phyloP scores from a whole-genome alignment of 2,113 vertebrate species.

The Phalacrocorax brasilianus region DNA sequence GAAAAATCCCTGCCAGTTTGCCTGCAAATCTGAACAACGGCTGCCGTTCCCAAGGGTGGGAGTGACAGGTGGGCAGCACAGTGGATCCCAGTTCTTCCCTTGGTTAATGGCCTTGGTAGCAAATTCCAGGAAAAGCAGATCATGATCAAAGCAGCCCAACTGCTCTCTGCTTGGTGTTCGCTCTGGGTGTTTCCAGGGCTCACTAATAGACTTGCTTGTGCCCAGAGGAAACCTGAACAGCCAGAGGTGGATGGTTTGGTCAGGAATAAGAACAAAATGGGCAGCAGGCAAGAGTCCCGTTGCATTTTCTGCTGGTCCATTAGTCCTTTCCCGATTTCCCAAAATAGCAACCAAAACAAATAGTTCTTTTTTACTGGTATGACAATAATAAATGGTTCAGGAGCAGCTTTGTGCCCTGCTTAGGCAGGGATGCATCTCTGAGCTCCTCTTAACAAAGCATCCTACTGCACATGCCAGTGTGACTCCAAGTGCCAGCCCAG shows the following conservation, averaged over 20 bases:
- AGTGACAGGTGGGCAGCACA: background rate
- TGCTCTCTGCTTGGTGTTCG: background rate
- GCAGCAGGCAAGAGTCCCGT: background rate
- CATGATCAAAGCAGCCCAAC: background rate
- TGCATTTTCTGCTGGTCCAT: background rate
- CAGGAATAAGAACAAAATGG: background rate
- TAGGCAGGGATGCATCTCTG: background rate
- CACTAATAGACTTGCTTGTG: accelerated
- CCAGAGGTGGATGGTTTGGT: background rate
- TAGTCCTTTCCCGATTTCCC: background rate
- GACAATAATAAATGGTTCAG: background rate
- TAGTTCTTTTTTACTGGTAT: background rate
- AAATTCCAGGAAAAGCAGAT: background rate
- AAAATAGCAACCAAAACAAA: background rate
- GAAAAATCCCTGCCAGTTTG: background rate
- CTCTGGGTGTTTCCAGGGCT: background rate
- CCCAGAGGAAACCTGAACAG: background rate
- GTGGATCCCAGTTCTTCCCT: background rate
- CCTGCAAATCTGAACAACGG: background rate
- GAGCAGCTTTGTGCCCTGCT: background rate
- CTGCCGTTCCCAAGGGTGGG: background rate
- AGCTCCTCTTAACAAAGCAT: background rate
- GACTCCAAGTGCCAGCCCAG: background rate
- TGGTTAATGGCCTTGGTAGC: background rate
- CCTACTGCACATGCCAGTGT: accelerated